Percentiles rank a stretch among this genome's conserved stretches.
These are phyloP conservation scores for Drosophila prosaltans DNA, from an alignment of 1,140 invertebrate genomes.

Conservation along the genomic window DNA sequence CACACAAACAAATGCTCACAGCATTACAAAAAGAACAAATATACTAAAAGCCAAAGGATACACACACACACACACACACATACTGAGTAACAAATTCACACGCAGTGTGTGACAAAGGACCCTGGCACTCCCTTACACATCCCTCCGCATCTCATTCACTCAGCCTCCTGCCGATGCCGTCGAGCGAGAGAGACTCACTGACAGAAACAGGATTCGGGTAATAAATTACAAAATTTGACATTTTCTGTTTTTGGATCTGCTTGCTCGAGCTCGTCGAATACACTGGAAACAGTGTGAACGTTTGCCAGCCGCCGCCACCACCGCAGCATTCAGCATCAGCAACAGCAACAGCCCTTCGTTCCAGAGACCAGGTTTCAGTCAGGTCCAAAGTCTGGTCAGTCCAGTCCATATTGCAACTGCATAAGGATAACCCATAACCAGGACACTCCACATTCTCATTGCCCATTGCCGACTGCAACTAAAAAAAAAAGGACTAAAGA, in stretches of 20 bases:
- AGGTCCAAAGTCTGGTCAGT: conserved; percentile 39
- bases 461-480: conserved; percentile 22
- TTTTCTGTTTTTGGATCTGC: conserved; percentile 83
- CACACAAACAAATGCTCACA: conserved; percentile 61
- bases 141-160: conserved; percentile 1
- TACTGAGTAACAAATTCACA: conserved; percentile 74
- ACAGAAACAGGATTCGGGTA: conserved; percentile 83
- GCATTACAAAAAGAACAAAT: conserved; percentile 9
- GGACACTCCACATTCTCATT: conserved; percentile 3
- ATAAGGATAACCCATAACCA: conserved; percentile 36
- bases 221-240: conserved; percentile 83
- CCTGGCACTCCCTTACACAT: conserved; percentile 28
- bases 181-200: conserved; percentile 75
- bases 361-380: conserved; percentile 43
- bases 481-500: conserved; percentile 27
- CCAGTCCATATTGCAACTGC: conserved; percentile 48
- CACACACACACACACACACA: conserved; percentile 43
- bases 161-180: conserved; percentile 47
- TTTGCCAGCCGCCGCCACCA: conserved; percentile 11
- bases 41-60: conserved; percentile 57
- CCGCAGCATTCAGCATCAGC: conserved; percentile 4
- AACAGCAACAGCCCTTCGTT: conserved; percentile 20
- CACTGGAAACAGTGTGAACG: conserved; percentile 19
- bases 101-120: conserved; percentile 80
- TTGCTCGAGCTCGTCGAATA: conserved; percentile 61